These are phyloP conservation scores for Hoplias malabaricus DNA, from an alignment of 2,113 vertebrate genomes.

Conservation along the genomic window DNA sequence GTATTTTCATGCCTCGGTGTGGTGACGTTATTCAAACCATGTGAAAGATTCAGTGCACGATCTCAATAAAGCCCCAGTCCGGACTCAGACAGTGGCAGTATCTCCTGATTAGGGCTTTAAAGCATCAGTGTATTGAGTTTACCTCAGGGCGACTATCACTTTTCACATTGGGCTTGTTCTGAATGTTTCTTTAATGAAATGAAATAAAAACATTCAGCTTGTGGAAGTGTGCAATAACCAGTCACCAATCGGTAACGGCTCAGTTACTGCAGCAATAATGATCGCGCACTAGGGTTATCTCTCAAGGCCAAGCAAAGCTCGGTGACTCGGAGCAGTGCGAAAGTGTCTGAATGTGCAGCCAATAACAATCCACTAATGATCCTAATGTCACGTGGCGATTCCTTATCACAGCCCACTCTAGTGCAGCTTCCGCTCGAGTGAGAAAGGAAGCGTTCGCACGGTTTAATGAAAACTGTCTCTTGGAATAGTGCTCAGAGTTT, in stretches of 20 bases:
- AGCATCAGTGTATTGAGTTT: neutral
- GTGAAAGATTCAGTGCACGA: neutral
- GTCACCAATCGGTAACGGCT: neutral
- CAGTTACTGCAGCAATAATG: neutral
- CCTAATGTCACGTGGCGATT: neutral
- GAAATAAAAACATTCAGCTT: neutral
- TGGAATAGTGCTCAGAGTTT: conserved; percentile 19
- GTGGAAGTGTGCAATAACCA: conserved; percentile 12
- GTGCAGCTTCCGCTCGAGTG: neutral
- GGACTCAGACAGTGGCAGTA: neutral
- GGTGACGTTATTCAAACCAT: neutral
- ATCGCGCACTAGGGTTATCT: neutral
- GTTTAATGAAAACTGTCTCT: conserved; percentile 26
- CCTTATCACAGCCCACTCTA: neutral
- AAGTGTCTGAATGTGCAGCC: neutral
- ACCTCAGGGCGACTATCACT: neutral
- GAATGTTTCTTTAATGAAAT: neutral
- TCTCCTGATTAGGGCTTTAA: neutral
- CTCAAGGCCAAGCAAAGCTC: neutral
- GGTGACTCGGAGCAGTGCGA: neutral
- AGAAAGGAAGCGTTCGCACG: neutral
- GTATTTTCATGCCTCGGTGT: neutral
- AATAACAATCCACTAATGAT: conserved; percentile 18
- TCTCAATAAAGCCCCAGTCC: neutral
- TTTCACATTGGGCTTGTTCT: neutral